Conservation (phyloP, 1,140 invertebrate species). For the Acarapis woodi region DNA sequence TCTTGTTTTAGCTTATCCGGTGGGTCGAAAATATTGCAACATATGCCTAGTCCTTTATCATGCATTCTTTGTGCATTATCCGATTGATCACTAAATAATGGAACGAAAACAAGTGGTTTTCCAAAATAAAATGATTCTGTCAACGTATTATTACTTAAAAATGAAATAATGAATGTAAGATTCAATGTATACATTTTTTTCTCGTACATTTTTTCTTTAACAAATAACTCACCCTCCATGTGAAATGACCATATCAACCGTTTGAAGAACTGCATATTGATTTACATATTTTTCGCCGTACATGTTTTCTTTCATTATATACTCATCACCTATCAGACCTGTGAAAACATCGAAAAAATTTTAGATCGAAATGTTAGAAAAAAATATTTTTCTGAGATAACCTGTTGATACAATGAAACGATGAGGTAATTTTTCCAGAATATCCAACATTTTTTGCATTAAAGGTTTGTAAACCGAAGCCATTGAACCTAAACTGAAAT, state of each 20-base stretch:
- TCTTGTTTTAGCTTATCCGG: too few relatives aligned
- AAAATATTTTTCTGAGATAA: too few relatives aligned
- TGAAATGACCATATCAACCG: constrained; percentile 13
- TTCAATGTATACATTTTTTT: background rate
- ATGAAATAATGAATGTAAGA: background rate
- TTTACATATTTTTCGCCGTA: constrained; percentile 4
- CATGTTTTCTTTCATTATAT: constrained; percentile 6
- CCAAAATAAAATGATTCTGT: constrained; percentile 3
- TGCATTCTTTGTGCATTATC: constrained; percentile 8
- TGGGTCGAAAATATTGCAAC: constrained; percentile 5
- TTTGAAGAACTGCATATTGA: constrained; percentile 3
- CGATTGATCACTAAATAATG: constrained; percentile 8
- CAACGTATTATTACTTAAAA: constrained; percentile 6
- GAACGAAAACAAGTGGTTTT: constrained; percentile 2
- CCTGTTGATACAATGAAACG: constrained; percentile 6
- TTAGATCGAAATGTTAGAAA: too few relatives aligned
- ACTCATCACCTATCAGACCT: background rate
- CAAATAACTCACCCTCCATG: constrained; percentile 13
- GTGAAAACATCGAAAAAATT: too few relatives aligned
- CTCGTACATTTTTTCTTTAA: background rate
- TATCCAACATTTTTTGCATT: constrained; percentile 3
- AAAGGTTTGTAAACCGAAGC: constrained; percentile 2
- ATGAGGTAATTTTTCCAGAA: constrained; percentile 4
- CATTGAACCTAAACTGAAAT: constrained; percentile 5
- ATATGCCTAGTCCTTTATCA: constrained; percentile 4